Percentiles rank a stretch among this genome's conserved stretches.
These are phyloP conservation scores for Lordiphosa andalusiaca DNA, from an alignment of 2,888 invertebrate genomes.

Conservation along the genomic window DNA sequence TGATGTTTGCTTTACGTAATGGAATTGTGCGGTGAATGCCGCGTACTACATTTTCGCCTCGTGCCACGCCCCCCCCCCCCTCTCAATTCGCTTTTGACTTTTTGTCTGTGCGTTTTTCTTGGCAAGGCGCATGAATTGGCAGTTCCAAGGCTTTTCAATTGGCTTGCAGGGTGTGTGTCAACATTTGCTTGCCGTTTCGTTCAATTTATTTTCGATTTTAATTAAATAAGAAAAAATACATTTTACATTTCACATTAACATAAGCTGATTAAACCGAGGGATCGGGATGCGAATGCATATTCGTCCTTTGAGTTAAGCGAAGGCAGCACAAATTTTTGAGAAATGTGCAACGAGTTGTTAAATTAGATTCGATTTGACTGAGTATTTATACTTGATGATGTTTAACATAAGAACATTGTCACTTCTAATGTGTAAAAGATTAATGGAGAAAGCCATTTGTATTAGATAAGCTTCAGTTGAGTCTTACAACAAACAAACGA, in stretches of 20 bases:
- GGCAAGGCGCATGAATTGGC: conserved; percentile 38
- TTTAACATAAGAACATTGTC: conserved; percentile 7
- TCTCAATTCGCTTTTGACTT: conserved; percentile 46
- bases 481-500: no score
- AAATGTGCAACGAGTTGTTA: no score
- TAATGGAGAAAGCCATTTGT: no score
- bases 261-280: conserved; percentile 52
- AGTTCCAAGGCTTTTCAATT: conserved; percentile 42
- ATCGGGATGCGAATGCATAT: conserved; percentile 14
- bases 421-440: no score
- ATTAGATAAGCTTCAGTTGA: no score
- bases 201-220: conserved; percentile 63
- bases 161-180: conserved; percentile 42
- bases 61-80: conserved; percentile 20
- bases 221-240: conserved; percentile 70
- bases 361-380: conserved; percentile 9
- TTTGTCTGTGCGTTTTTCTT: conserved; percentile 49
- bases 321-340: background rate
- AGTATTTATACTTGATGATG: conserved; percentile 7
- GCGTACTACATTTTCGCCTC: conserved; percentile 53
- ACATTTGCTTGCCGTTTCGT: conserved; percentile 49
- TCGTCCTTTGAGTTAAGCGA: conserved; percentile 16
- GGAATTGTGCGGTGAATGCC: conserved; percentile 71
- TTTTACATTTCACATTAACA: conserved; percentile 29
- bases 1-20: conserved; percentile 73